Conservation (phyloP, 30 jellyfish, hydroid and myxozoan species). For the Hydractinia symbiolongicarpus region DNA sequence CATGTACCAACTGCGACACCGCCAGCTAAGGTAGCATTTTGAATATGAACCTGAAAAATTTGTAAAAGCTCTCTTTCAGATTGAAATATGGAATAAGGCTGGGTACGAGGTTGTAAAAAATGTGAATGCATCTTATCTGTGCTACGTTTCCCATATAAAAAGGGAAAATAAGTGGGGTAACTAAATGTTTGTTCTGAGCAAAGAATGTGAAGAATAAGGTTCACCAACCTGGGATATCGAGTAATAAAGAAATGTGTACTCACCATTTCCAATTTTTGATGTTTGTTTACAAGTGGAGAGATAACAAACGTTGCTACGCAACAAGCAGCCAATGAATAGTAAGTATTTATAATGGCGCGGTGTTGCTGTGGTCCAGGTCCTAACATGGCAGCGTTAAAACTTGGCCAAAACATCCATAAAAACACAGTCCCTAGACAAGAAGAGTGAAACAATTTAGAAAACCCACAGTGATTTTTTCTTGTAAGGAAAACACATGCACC, state of each 20-base stretch:
- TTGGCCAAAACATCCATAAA: slow-evolving; percentile 93
- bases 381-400: slow-evolving; percentile 73
- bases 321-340: slow-evolving; percentile 73
- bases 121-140: not conserved
- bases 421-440: slow-evolving; percentile 58
- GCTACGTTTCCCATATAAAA: not conserved
- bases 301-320: slow-evolving; percentile 44
- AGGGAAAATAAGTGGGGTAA: not conserved
- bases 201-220: too few species aligned
- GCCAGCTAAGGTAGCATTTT: slow-evolving; percentile 95
- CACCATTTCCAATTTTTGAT: slow-evolving; percentile 65
- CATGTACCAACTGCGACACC: slow-evolving; percentile 96
- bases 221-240: too few species aligned
- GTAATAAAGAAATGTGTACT: not conserved
- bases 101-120: not conserved
- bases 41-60: slow-evolving; percentile 73
- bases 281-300: slow-evolving; percentile 72
- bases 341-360: slow-evolving; percentile 87
- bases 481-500: not conserved
- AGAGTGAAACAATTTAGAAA: not conserved
- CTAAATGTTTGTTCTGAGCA: too few species aligned
- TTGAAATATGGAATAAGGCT: too few species aligned
- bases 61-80: not conserved
- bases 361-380: slow-evolving; percentile 76
- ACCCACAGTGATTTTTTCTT: not conserved